Percentiles rank a stretch among this genome's conserved stretches.
Conservation (phyloP, 2,888 invertebrate species). For the Diogma glabrata region DNA sequence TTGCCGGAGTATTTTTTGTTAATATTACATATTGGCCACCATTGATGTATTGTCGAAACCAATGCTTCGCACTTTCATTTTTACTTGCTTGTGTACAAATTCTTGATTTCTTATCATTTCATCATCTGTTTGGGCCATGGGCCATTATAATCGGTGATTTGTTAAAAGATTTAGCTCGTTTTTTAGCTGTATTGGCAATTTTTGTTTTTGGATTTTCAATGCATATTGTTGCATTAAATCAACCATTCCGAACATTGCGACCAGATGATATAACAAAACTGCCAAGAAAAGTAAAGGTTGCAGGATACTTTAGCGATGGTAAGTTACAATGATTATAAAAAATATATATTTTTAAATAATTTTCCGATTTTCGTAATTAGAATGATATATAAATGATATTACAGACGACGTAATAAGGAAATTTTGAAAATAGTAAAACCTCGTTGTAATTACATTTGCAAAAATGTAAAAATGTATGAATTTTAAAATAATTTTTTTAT, state of each 20-base stretch:
- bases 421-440: no score
- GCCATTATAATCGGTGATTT: conserved; percentile 97
- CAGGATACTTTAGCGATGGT: conserved; percentile 62
- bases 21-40: conserved; percentile 67
- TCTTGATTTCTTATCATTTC: conserved; percentile 94
- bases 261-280: conserved; percentile 49
- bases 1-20: conserved; percentile 63
- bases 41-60: conserved; percentile 88
- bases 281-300: conserved; percentile 41
- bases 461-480: no score
- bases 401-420: no score
- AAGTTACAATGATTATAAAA: no score
- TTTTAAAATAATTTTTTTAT: no score
- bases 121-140: conserved; percentile 99
- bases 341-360: no score
- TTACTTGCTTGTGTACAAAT: conserved; percentile 95
- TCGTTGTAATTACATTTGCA: no score
- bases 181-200: conserved; percentile 92
- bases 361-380: no score
- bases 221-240: conserved; percentile 91
- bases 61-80: conserved; percentile 90
- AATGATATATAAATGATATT: no score
- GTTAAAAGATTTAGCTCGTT: conserved; percentile 89
- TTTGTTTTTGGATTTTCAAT: conserved; percentile 99
- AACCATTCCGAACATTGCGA: conserved; percentile 68